A percentile compares a stretch with the other conserved stretches of the same genome.
These are phyloP conservation scores for Nannobrachium achirus DNA, from an alignment of 2,113 vertebrate genomes.

Conservation along the genomic window DNA sequence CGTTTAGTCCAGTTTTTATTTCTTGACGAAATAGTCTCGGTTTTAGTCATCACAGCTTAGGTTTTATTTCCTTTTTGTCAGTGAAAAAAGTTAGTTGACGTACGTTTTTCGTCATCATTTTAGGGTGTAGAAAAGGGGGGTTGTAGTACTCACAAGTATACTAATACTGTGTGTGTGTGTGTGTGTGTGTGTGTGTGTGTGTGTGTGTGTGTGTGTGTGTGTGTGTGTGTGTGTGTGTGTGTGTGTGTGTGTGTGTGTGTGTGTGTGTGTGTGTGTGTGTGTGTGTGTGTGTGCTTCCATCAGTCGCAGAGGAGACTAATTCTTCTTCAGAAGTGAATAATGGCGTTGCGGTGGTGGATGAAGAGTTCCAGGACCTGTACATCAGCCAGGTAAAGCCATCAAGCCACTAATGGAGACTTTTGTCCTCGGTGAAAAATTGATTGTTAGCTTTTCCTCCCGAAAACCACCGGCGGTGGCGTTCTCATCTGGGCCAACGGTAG, in stretches of 20 bases:
- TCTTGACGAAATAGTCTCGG: too few relatives aligned
- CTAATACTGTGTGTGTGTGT: background rate
- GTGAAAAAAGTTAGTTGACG: too few relatives aligned
- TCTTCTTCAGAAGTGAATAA: background rate
- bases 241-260: constrained; percentile 7
- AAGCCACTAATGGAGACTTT: constrained; percentile 30
- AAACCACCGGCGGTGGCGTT: constrained; percentile 14
- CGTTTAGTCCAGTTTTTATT: too few relatives aligned
- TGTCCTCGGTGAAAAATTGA: constrained; percentile 47
- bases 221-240: constrained; percentile 1
- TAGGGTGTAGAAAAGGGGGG: too few relatives aligned
- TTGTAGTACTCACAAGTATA: too few relatives aligned
- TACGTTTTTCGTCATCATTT: too few relatives aligned
- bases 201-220: constrained; percentile 6
- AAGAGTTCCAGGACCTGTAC: constrained; percentile 19
- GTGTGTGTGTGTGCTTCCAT: constrained; percentile 10
- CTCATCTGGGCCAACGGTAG: constrained; percentile 5
- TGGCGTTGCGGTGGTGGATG: constrained; percentile 10
- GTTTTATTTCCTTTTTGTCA: too few relatives aligned
- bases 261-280: constrained; percentile 2
- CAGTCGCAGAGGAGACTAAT: constrained; percentile 7
- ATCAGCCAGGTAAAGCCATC: constrained; percentile 62
- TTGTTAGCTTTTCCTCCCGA: constrained; percentile 4
- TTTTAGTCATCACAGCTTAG: too few relatives aligned
- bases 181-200: constrained; percentile 7